phyloP scores from a whole-genome alignment of 1,140 invertebrate genomes.

The Drosophila neocordata region DNA sequence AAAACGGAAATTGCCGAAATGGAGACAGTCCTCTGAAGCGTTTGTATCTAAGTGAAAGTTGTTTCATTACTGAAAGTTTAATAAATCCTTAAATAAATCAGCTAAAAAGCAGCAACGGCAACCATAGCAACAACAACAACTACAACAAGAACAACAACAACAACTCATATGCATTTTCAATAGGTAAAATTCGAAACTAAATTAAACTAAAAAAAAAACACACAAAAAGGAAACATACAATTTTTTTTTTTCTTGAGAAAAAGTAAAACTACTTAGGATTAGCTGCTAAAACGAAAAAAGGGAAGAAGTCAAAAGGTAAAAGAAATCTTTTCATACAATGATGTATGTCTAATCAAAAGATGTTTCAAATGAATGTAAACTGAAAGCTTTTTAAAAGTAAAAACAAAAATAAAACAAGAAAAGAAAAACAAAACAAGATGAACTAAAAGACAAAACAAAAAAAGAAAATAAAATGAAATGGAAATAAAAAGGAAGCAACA shows the following conservation, averaged over 20 bases:
- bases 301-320: slow-evolving; percentile 21
- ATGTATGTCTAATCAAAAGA: slow-evolving; percentile 73
- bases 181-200: slow-evolving; percentile 3
- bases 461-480: slow-evolving; percentile 2
- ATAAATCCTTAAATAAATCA: not conserved
- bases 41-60: slow-evolving; percentile 7
- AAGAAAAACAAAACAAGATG: slow-evolving; percentile 18
- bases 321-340: slow-evolving; percentile 29
- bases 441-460: slow-evolving; percentile 11
- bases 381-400: slow-evolving; percentile 73
- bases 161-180: slow-evolving; percentile 8
- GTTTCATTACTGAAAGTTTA: not conserved
- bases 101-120: slow-evolving; percentile 20
- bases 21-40: slow-evolving; percentile 93
- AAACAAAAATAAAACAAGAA: slow-evolving; percentile 19
- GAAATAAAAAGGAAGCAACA: slow-evolving; percentile 36
- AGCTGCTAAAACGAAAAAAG: slow-evolving; percentile 29
- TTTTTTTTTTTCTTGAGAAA: slow-evolving; percentile 11
- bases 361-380: slow-evolving; percentile 79
- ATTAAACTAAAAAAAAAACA: slow-evolving; percentile 14
- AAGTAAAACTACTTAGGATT: slow-evolving; percentile 19
- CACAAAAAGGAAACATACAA: slow-evolving; percentile 11
- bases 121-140: slow-evolving; percentile 9
- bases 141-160: slow-evolving; percentile 3
- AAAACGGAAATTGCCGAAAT: slow-evolving; percentile 92